Percentiles rank a stretch among this genome's conserved stretches.
These are phyloP conservation scores for Selene dorsalis DNA, from an alignment of 2,797 vertebrate genomes.

Conservation along the genomic window DNA sequence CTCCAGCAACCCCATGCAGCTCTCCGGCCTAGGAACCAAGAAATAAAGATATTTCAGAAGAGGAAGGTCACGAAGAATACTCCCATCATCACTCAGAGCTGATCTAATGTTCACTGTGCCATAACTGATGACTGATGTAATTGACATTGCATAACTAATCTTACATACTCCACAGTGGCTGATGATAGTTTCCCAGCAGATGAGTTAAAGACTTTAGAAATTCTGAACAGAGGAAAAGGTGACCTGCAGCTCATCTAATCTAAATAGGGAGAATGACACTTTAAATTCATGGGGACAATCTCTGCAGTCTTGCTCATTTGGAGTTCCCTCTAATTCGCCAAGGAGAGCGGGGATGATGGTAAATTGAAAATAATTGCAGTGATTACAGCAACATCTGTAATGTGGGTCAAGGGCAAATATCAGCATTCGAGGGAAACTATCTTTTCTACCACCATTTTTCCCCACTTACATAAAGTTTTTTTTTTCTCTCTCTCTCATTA, in stretches of 20 bases:
- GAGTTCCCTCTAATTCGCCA: conserved; percentile 63
- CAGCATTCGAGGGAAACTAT: conserved; percentile 46
- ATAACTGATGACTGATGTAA: conserved; percentile 79
- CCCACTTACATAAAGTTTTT: conserved; percentile 28
- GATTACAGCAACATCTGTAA: conserved; percentile 78
- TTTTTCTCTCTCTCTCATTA: too few species aligned
- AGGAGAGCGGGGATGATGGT: conserved; percentile 65
- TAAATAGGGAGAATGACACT: conserved; percentile 67
- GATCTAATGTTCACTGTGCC: conserved; percentile 72
- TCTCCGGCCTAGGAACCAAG: conserved; percentile 38
- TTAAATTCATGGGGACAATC: conserved; percentile 73
- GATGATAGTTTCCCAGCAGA: conserved; percentile 63
- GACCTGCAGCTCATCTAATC: conserved; percentile 75
- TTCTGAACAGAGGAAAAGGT: conserved; percentile 72
- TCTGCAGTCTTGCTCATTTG: conserved; percentile 63
- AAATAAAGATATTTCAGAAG: conserved; percentile 40
- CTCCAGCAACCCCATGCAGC: conserved; percentile 19
- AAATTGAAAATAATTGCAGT: conserved; percentile 81
- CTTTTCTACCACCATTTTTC: conserved; percentile 34
- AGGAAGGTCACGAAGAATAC: conserved; percentile 64
- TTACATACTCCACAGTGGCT: conserved; percentile 70
- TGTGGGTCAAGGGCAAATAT: conserved; percentile 74
- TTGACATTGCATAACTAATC: conserved; percentile 81
- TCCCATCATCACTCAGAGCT: conserved; percentile 58
- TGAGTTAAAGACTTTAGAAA: conserved; percentile 70